A percentile compares a stretch with the other conserved stretches of the same genome.
phyloP scores from a whole-genome alignment of 2,797 vertebrate genomes.

The Enteromius mattozi region DNA sequence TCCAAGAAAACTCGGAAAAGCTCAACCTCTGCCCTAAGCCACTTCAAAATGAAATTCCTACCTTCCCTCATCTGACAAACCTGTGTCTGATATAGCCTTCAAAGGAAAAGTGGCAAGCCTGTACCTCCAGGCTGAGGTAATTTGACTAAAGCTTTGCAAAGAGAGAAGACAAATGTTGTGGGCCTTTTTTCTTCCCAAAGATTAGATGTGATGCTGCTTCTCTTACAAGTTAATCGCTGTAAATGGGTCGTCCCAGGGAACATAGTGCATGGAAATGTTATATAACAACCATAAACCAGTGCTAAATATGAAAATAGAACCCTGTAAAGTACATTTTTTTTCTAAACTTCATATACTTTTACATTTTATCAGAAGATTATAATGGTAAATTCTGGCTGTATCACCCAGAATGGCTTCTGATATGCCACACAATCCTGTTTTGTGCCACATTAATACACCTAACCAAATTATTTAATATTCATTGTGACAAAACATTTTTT shows the following conservation, averaged over 20 bases:
- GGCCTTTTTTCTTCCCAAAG: constrained; percentile 8
- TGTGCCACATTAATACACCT: too few species aligned
- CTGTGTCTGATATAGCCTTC: constrained; percentile 85
- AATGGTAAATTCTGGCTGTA: too few species aligned
- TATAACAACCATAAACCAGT: too few species aligned
- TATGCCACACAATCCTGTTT: too few species aligned
- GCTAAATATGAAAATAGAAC: too few species aligned
- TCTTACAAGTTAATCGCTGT: background rate
- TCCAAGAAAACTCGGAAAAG: constrained; percentile 81
- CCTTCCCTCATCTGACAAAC: constrained; percentile 73
- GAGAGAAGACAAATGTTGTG: constrained; percentile 35
- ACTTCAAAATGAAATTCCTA: constrained; percentile 90
- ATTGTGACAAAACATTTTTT: background rate
- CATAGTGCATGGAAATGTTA: background rate
- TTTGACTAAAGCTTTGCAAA: constrained; percentile 50
- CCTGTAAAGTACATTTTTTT: too few species aligned
- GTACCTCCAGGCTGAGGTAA: constrained; percentile 48
- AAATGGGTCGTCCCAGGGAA: background rate
- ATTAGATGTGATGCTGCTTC: background rate
- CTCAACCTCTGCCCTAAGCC: constrained; percentile 78
- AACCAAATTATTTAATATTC: background rate
- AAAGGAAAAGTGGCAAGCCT: constrained; percentile 78
- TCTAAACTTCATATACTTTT: too few species aligned
- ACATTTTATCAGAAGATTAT: too few species aligned
- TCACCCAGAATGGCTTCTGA: too few species aligned